Evolutionary conservation across 1,140 invertebrate genomes (phyloP), one percentile per base, ranked within the genome.

Genomic region (Oedothorax gibbosus): DNA sequence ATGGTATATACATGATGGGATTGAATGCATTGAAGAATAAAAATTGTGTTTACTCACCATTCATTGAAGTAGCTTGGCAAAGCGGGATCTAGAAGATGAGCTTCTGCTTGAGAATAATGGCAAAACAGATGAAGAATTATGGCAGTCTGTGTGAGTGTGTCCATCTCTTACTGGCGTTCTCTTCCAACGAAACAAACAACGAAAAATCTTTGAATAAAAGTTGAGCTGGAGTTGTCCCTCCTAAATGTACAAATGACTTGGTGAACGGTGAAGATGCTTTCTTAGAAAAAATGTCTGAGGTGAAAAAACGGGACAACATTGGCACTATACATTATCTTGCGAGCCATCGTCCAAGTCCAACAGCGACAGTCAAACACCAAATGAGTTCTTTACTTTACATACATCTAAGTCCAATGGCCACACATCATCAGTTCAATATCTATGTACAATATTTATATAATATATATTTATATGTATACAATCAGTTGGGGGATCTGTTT

Each of bases 191-290:
- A 35, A 35, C 35, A 35, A 12, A 62, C 57, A 15, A 62, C 12
- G 57, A 62, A 12, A 12, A 77, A 15, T 56, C 53, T 50, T 64
- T 8, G 14, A 18, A 49, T 8, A 73, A 64, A 60, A 73, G 68
- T 82, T 82, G 80, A 82, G 80, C 80, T 50, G 68, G 50, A 81
- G 66, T 77, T 71, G 50, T 71, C 50, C 54, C 20, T 75, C 35
- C 51, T 56, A 76, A 84, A 84, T 76, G 81, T 84, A 84, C 71
- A 84, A 84, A 84, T 84, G 81, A 84, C 81, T 84, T 84, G 71
- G 60, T 66, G 62, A n/a, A 66, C 64, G 50, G 81, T 54, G 65
- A 79, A 53, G 50, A 56, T 66, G 71, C 69, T 82, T 56, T 82
- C 73, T 82, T 60, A 49, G 50, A 84, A 84, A 84, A 83, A 84